phyloP scores from a whole-genome alignment of 1,140 invertebrate genomes.

The Diabrotica undecimpunctata region DNA sequence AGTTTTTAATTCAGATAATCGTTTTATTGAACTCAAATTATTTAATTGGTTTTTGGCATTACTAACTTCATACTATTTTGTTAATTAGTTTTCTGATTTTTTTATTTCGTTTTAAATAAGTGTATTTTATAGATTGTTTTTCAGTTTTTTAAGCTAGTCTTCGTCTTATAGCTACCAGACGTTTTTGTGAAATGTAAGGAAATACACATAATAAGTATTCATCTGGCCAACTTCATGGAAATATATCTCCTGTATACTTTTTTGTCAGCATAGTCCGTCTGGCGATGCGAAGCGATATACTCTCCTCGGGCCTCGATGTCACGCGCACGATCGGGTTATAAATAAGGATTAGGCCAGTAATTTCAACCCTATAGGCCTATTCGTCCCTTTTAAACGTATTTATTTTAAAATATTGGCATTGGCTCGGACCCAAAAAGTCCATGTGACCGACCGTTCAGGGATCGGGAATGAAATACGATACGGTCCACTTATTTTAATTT shows the following conservation, averaged over 20 bases:
- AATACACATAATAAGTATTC: background rate
- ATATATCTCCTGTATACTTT: background rate
- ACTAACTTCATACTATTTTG: too few species aligned
- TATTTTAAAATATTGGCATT: constrained; percentile 47
- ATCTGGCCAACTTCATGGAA: background rate
- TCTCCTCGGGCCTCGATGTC: constrained; percentile 5
- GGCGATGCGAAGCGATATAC: background rate
- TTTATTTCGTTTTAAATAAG: too few species aligned
- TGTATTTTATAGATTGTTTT: too few species aligned
- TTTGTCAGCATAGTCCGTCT: background rate
- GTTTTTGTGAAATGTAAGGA: too few species aligned
- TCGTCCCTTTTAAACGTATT: constrained; percentile 46
- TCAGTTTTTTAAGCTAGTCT: too few species aligned
- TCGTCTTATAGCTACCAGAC: too few species aligned
- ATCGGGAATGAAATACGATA: constrained; percentile 36
- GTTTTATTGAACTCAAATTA: too few species aligned
- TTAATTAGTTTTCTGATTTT: too few species aligned
- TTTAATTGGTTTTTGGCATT: too few species aligned
- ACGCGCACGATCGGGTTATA: constrained; percentile 36
- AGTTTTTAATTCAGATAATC: too few species aligned
- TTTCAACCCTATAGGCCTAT: constrained; percentile 40
- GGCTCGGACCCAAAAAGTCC: constrained; percentile 22
- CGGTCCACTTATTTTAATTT: constrained; percentile 49
- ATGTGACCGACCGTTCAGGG: constrained; percentile 21
- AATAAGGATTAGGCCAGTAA: constrained; percentile 46